Evolutionary conservation across 1,140 invertebrate genomes (phyloP).

Genomic region (Saxidomus purpurata): DNA sequence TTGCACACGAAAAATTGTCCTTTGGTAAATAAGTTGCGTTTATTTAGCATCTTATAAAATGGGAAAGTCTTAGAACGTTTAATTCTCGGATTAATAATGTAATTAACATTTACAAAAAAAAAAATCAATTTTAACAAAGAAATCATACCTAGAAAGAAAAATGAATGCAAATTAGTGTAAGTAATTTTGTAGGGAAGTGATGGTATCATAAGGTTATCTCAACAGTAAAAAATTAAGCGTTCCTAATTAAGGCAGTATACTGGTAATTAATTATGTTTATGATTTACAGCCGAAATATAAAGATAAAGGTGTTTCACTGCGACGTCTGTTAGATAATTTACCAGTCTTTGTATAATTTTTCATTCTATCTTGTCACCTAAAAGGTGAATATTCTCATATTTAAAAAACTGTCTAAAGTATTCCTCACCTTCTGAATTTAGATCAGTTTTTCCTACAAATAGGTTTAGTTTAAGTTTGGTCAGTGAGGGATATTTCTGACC

Average conservation of each 20-base stretch:
- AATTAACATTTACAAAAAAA: too few relatives aligned
- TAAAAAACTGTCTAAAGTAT: background rate
- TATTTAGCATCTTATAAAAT: background rate
- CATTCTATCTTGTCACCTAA: constrained; percentile 36
- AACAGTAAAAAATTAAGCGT: background rate
- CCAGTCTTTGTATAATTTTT: constrained; percentile 7
- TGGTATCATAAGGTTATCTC: background rate
- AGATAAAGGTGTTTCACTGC: constrained; percentile 23
- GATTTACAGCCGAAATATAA: constrained; percentile 3
- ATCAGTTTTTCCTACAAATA: background rate
- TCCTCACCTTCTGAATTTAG: background rate
- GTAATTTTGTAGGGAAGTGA: background rate
- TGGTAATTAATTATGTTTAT: constrained; percentile 24
- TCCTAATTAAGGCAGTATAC: background rate
- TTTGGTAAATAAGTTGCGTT: background rate
- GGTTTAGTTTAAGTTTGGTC: background rate
- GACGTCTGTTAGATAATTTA: constrained; percentile 17
- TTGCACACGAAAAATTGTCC: too few relatives aligned
- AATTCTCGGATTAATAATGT: too few relatives aligned
- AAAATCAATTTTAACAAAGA: too few relatives aligned
- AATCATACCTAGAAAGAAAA: too few relatives aligned
- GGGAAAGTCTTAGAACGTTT: too few relatives aligned
- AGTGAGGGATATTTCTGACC: background rate
- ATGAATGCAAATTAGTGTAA: background rate
- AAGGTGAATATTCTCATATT: constrained; percentile 34